Evolutionary conservation across 2,888 invertebrate species (phyloP).

Genomic region (Trimorus sp.): DNA sequence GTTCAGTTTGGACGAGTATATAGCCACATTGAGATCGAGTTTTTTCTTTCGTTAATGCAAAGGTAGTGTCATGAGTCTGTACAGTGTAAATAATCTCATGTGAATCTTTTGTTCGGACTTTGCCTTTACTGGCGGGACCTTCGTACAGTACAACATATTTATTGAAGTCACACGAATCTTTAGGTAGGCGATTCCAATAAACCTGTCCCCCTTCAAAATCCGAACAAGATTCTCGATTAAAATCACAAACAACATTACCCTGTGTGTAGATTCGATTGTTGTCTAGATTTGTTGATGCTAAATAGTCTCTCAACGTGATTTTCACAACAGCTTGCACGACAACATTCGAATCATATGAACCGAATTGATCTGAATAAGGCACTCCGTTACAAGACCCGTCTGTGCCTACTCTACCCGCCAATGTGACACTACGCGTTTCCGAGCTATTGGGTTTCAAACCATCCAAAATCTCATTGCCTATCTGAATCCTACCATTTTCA

Average conservation of each 20-base stretch:
- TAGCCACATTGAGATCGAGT: slow-evolving; percentile 21
- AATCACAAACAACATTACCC: slow-evolving; percentile 24
- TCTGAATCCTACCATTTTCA: background rate
- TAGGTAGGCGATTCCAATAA: slow-evolving; percentile 34
- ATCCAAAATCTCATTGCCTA: background rate
- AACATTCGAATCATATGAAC: slow-evolving; percentile 58
- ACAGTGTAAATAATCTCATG: slow-evolving; percentile 40
- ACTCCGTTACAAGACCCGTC: slow-evolving; percentile 59
- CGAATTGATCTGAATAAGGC: slow-evolving; percentile 61
- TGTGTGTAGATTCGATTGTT: slow-evolving; percentile 38
- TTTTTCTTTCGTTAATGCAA: slow-evolving; percentile 50
- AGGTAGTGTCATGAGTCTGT: slow-evolving; percentile 47
- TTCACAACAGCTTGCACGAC: slow-evolving; percentile 49
- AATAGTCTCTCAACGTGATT: slow-evolving; percentile 25
- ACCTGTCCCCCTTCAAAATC: slow-evolving; percentile 52
- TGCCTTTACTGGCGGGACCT: slow-evolving; percentile 34
- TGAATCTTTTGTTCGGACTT: background rate
- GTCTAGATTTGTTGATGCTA: slow-evolving; percentile 28
- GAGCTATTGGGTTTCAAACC: background rate
- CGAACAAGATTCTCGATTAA: slow-evolving; percentile 25
- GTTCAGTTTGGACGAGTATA: slow-evolving; percentile 34
- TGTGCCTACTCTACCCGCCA: slow-evolving; percentile 23
- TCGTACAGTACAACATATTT: slow-evolving; percentile 26
- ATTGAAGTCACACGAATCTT: background rate
- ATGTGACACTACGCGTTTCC: background rate